These are phyloP conservation scores for Thumatha senex DNA, from an alignment of 2,888 invertebrate genomes.

Conservation along the genomic window DNA sequence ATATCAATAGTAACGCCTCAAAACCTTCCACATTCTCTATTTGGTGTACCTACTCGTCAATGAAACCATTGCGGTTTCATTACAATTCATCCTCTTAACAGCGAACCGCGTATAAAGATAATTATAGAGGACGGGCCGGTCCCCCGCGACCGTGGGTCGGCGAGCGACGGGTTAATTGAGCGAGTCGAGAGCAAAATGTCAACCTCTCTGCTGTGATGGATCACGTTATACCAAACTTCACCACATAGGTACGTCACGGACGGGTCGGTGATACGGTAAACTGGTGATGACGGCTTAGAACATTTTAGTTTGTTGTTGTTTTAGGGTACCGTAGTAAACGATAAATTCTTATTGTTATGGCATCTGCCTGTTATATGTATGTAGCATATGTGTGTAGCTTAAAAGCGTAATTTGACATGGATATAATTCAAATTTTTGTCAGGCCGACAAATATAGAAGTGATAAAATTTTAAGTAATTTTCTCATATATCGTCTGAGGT, in stretches of 20 bases:
- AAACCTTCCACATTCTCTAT: no score
- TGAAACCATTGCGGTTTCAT: background rate
- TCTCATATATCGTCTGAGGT: no score
- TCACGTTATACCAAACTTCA: slow-evolving; percentile 15
- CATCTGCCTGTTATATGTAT: no score
- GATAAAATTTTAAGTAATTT: no score
- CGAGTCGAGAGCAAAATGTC: slow-evolving; percentile 42
- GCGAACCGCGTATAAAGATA: slow-evolving; percentile 22
- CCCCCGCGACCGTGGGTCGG: slow-evolving; percentile 23
- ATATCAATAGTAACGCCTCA: no score
- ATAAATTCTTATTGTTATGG: no score
- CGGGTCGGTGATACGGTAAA: background rate
- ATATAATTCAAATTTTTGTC: no score
- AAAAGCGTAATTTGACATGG: no score
- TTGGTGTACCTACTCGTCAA: background rate
- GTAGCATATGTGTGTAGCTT: no score
- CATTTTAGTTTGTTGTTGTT: no score
- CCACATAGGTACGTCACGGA: slow-evolving; percentile 1
- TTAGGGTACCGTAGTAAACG: no score
- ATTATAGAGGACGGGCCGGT: slow-evolving; percentile 26
- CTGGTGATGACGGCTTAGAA: background rate
- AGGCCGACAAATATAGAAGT: no score
- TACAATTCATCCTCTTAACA: slow-evolving; percentile 6
- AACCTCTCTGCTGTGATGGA: slow-evolving; percentile 34
- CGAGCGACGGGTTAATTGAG: slow-evolving; percentile 42